Conservation (phyloP, 2,888 invertebrate genomes). For the Mechanitis messenoides region DNA sequence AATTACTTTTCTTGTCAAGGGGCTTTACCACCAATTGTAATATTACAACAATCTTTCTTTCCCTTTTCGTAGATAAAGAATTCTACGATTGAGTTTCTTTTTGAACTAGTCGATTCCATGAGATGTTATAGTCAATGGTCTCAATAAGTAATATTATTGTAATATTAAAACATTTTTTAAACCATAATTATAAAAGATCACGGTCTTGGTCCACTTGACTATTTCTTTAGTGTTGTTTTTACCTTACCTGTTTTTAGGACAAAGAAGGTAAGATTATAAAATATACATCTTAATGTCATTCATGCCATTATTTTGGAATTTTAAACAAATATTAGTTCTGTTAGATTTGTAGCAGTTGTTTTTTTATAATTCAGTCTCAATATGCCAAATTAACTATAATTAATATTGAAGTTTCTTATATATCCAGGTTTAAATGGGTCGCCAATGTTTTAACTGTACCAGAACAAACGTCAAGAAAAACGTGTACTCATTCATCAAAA, state of each 20-base stretch:
- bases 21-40: too few relatives aligned
- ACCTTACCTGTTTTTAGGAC: not conserved
- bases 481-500: conserved; percentile 32
- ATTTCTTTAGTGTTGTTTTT: too few relatives aligned
- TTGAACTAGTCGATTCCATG: too few relatives aligned
- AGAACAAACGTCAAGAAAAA: conserved; percentile 37
- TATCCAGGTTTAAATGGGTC: conserved; percentile 62
- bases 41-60: too few relatives aligned
- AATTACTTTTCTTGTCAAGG: not conserved
- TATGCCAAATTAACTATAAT: conserved; percentile 28
- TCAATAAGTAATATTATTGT: not conserved
- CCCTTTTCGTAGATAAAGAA: too few relatives aligned
- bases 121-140: too few relatives aligned
- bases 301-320: conserved; percentile 1
- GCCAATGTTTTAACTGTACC: conserved; percentile 52
- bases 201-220: too few relatives aligned
- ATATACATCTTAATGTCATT: not conserved
- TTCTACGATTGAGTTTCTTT: too few relatives aligned
- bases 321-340: not conserved
- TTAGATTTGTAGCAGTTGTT: not conserved
- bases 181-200: not conserved
- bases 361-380: conserved; percentile 47
- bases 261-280: not conserved
- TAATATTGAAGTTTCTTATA: conserved; percentile 30
- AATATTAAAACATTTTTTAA: too few relatives aligned